These are phyloP conservation scores for Corvus moneduloides DNA, from an alignment of 2,113 vertebrate genomes.

Conservation along the genomic window DNA sequence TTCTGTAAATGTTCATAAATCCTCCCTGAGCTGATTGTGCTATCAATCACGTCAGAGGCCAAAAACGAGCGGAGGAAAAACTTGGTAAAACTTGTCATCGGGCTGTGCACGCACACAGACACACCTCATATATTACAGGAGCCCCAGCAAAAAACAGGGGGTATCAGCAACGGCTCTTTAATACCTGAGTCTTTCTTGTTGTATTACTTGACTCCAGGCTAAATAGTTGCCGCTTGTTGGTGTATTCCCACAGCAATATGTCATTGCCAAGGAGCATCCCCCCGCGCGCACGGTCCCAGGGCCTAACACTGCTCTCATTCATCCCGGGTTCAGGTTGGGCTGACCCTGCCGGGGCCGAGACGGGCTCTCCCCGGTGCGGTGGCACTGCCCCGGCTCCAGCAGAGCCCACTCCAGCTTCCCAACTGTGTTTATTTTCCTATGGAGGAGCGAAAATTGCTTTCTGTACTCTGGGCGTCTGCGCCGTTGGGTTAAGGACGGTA, in stretches of 20 bases:
- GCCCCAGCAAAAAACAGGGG: background rate
- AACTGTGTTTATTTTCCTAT: background rate
- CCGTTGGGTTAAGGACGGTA: background rate
- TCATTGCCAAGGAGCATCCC: constrained; percentile 52
- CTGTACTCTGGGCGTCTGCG: background rate
- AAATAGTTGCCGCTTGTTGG: constrained; percentile 36
- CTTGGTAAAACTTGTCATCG: constrained; percentile 55
- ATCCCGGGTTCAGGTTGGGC: background rate
- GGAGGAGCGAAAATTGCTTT: background rate
- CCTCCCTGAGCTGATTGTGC: background rate
- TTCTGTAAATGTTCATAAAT: constrained; percentile 58
- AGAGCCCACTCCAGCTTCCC: background rate
- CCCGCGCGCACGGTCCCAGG: background rate
- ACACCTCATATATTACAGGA: constrained; percentile 31
- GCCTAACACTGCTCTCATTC: constrained; percentile 45
- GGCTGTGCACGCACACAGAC: background rate
- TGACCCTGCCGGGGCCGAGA: background rate
- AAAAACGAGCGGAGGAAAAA: constrained; percentile 38
- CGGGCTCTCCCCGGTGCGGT: background rate
- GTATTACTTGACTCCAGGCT: constrained; percentile 9
- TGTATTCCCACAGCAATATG: constrained; percentile 46
- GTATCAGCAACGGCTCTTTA: background rate
- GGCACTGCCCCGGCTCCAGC: background rate
- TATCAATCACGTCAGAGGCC: constrained; percentile 28
- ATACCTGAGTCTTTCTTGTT: constrained; percentile 26